phyloP scores from a whole-genome alignment of 2,888 invertebrate species.

The Dasypolia templi region DNA sequence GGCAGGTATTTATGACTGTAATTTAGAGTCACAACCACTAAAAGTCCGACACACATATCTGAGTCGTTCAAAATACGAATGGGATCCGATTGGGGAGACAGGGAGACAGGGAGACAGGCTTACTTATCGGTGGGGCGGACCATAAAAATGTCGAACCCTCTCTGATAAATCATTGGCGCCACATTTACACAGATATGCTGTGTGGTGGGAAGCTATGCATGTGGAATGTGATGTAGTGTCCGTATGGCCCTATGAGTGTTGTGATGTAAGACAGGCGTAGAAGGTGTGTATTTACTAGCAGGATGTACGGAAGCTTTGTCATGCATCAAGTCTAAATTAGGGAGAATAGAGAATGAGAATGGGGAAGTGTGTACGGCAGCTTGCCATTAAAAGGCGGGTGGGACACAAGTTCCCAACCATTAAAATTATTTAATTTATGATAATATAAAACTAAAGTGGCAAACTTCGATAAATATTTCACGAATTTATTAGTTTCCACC shows the following conservation, averaged over 20 bases:
- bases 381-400: background rate
- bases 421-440: background rate
- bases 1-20: background rate
- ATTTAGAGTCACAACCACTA: background rate
- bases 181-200: slow-evolving; percentile 20
- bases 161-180: slow-evolving; percentile 45
- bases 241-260: background rate
- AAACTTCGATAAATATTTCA: no score
- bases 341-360: background rate
- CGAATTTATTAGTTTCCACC: background rate
- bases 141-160: slow-evolving; percentile 54
- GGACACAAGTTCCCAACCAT: no score
- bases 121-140: slow-evolving; percentile 28
- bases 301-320: background rate
- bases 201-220: background rate
- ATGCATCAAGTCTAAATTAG: background rate
- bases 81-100: slow-evolving; percentile 12
- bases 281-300: background rate
- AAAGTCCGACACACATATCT: slow-evolving; percentile 26
- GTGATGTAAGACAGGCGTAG: background rate
- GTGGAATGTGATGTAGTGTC: background rate
- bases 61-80: slow-evolving; percentile 53
- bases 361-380: background rate
- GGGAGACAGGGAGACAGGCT: background rate
- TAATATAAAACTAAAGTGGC: no score